Percentiles rank a stretch among this genome's conserved stretches.
Conservation (phyloP, 2,113 vertebrate species). For the Campylomormyrus tamandua region DNA sequence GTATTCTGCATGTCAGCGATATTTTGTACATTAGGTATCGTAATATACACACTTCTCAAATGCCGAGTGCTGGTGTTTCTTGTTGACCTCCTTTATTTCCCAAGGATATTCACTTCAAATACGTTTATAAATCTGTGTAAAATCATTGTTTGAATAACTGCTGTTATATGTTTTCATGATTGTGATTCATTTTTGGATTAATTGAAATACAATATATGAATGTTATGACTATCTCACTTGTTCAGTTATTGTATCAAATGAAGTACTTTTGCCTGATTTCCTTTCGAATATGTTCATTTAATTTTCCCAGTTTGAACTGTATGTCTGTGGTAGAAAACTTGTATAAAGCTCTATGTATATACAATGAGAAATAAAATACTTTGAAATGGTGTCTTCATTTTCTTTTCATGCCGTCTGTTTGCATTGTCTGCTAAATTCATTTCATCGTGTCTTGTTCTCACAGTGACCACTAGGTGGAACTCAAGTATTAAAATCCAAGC, state of each 20-base stretch:
- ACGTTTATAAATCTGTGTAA: neutral
- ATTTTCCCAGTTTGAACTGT: conserved; percentile 32
- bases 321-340: conserved; percentile 26
- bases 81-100: neutral
- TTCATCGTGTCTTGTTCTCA: neutral
- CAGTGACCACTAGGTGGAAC: conserved; percentile 6
- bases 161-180: conserved; percentile 3
- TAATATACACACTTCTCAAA: neutral
- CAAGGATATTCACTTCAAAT: neutral
- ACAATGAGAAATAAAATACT: conserved; percentile 53
- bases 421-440: neutral
- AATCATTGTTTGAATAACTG: neutral
- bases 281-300: conserved; percentile 38
- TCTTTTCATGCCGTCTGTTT: neutral
- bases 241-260: neutral
- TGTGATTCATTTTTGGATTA: neutral
- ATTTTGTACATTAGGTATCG: conserved; percentile 20
- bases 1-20: conserved; percentile 25
- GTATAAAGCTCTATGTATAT: conserved; percentile 42
- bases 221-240: conserved; percentile 6
- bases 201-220: neutral
- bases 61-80: neutral
- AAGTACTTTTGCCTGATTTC: conserved; percentile 21
- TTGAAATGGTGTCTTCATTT: neutral
- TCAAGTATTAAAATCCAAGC: neutral